These are phyloP conservation scores for Corythornis cristatus DNA, from an alignment of 2,113 vertebrate species.

Conservation along the genomic window DNA sequence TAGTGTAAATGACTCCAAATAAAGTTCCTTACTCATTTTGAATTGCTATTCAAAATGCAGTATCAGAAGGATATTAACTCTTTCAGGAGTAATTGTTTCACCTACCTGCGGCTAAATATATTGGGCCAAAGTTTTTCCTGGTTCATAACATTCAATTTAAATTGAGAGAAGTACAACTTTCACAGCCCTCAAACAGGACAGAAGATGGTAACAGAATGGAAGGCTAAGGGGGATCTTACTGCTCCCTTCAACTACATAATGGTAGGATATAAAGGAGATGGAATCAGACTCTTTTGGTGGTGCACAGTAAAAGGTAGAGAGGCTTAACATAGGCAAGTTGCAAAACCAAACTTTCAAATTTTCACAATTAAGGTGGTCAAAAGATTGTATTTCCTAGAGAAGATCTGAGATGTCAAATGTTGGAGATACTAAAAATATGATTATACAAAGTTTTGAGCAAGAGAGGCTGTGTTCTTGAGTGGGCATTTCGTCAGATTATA, in stretches of 20 bases:
- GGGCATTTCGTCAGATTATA: neutral
- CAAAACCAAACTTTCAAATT: neutral
- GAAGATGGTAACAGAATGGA: neutral
- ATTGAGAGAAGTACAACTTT: neutral
- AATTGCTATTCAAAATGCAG: neutral
- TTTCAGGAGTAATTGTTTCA: constrained; percentile 8
- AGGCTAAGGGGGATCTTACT: neutral
- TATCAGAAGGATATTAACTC: neutral
- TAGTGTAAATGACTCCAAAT: neutral
- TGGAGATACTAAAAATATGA: neutral
- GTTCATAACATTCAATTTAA: neutral
- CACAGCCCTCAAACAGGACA: neutral
- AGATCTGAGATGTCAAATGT: neutral
- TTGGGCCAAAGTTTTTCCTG: neutral
- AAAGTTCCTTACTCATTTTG: neutral
- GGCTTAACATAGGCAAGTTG: neutral
- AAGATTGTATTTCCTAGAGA: neutral
- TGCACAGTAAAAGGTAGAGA: neutral
- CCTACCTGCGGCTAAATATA: neutral
- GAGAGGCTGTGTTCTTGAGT: neutral
- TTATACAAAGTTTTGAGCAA: neutral
- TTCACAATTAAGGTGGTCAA: neutral
- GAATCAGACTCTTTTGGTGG: neutral
- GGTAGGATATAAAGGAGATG: neutral
- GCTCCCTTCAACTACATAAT: neutral